Evolutionary conservation across 2,113 vertebrate species (phyloP).

Genomic region (Alexandromys fortis): DNA sequence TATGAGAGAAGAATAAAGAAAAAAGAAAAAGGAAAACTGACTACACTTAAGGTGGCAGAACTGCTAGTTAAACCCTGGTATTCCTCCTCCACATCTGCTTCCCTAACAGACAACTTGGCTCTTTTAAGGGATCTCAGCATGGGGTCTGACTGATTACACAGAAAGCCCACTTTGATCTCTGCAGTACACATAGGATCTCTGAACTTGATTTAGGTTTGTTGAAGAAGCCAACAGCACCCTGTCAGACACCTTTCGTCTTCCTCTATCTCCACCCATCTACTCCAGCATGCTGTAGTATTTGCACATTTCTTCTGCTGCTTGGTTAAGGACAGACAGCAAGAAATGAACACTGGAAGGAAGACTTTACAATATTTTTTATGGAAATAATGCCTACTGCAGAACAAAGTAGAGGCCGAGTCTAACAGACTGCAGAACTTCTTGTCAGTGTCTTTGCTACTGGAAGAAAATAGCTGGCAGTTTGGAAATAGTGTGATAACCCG

Average conservation of each 20-base stretch:
- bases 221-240: background rate
- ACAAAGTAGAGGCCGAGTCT: background rate
- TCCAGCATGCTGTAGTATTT: constrained; percentile 15
- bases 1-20: background rate
- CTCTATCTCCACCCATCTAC: background rate
- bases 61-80: background rate
- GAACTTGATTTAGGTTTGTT: background rate
- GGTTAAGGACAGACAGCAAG: background rate
- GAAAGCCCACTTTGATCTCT: background rate
- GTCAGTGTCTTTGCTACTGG: background rate
- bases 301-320: background rate
- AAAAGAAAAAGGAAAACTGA: background rate
- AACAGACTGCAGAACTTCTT: background rate
- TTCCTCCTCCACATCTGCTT: background rate
- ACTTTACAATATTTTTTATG: background rate
- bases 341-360: background rate
- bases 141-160: background rate
- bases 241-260: background rate
- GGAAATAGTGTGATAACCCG: background rate
- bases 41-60: constrained; percentile 7
- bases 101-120: background rate
- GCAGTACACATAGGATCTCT: background rate
- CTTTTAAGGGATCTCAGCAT: background rate
- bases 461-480: constrained; percentile 5
- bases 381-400: constrained; percentile 3